A percentile compares a stretch with the other conserved stretches of the same genome.
Evolutionary conservation across 23 tunicate genomes (phyloP).

Genomic region (Ciona savignyi): DNA sequence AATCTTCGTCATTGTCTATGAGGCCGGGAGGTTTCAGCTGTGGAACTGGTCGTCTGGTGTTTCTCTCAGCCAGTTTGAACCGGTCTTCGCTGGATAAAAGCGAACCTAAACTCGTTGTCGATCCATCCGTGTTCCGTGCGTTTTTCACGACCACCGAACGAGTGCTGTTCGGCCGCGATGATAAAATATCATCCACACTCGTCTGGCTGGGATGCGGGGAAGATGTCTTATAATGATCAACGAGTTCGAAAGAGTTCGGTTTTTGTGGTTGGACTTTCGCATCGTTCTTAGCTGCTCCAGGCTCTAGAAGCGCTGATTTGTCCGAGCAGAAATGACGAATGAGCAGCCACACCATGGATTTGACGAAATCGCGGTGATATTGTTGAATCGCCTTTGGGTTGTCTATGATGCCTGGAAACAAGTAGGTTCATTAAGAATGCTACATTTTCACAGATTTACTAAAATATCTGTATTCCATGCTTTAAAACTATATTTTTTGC

Average conservation of each 20-base stretch:
- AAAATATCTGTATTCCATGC: no score
- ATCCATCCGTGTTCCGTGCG: not conserved
- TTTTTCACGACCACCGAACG: not conserved
- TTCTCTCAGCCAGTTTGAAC: not conserved
- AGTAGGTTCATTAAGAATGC: no score
- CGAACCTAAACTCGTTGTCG: conserved; percentile 22
- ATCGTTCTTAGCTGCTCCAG: no score
- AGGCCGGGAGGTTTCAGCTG: not conserved
- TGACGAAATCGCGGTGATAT: conserved; percentile 37
- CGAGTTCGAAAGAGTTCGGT: not conserved
- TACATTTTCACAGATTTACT: no score
- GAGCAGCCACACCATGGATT: conserved; percentile 40
- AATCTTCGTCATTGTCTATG: conserved; percentile 10
- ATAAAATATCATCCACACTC: conserved; percentile 9
- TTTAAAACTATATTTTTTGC: no score
- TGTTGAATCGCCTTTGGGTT: conserved; percentile 44
- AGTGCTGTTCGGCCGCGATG: conserved; percentile 4
- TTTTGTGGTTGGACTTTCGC: no score
- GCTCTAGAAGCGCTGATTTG: no score
- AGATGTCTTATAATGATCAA: not conserved
- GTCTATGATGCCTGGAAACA: conserved; percentile 54
- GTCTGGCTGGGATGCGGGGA: not conserved
- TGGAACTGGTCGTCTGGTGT: not conserved
- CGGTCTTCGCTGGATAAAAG: conserved; percentile 21
- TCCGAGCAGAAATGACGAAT: conserved; percentile 10